Conservation (phyloP, 2,888 invertebrate genomes). For the Parapristionchus giblindavisi region DNA sequence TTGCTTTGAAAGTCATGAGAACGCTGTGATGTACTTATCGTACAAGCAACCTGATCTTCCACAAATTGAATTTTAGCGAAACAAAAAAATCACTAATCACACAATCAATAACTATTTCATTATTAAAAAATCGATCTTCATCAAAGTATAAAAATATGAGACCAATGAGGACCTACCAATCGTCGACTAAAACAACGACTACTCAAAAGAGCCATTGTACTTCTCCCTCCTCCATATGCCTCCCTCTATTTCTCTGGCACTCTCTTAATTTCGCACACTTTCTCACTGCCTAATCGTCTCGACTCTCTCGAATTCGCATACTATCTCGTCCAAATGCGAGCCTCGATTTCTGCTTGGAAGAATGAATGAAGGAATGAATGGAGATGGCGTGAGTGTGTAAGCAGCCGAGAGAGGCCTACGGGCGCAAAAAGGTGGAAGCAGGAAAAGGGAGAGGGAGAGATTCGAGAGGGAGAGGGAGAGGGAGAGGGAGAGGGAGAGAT, state of each 20-base stretch:
- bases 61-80: no score
- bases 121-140: no score
- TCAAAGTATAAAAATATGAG: neutral
- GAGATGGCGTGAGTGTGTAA: neutral
- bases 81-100: no score
- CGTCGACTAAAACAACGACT: neutral
- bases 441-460: neutral
- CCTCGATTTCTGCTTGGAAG: no score
- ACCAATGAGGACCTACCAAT: neutral
- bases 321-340: no score
- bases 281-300: neutral
- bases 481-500: neutral
- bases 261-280: constrained; percentile 12
- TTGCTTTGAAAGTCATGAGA: no score
- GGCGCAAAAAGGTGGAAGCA: neutral
- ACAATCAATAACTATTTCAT: no score
- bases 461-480: neutral
- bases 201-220: constrained; percentile 5
- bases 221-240: neutral
- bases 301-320: neutral
- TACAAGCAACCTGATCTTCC: no score
- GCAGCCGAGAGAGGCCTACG: no score
- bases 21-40: no score
- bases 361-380: neutral
- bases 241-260: neutral